phyloP scores from a whole-genome alignment of 1,140 invertebrate species.

The Lineus longissimus region DNA sequence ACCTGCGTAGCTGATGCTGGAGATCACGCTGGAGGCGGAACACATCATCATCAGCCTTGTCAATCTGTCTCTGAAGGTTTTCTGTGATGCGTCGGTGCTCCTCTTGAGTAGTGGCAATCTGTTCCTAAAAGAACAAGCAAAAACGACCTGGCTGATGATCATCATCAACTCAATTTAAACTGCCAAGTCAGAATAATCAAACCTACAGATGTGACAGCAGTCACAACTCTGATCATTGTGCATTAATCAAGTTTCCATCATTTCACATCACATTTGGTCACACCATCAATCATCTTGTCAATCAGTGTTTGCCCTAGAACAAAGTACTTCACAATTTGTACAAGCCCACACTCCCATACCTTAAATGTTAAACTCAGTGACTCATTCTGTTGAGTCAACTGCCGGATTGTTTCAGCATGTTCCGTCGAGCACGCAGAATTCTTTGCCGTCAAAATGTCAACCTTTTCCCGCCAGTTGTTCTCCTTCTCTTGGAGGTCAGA shows the following conservation, averaged over 20 bases:
- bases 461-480: constrained; percentile 30
- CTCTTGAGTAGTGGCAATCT: constrained; percentile 38
- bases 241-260: too few species aligned
- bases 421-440: constrained; percentile 27
- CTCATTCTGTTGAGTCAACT: constrained; percentile 43
- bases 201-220: neutral
- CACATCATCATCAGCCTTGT: constrained; percentile 40
- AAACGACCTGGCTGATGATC: neutral
- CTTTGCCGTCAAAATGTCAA: constrained; percentile 38
- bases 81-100: constrained; percentile 37
- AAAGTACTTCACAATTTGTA: too few species aligned
- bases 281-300: too few species aligned
- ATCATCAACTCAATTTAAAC: neutral
- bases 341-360: too few species aligned
- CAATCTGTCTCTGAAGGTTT: constrained; percentile 45
- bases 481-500: constrained; percentile 47
- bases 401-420: constrained; percentile 37
- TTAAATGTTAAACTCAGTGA: constrained; percentile 33
- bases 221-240: too few species aligned
- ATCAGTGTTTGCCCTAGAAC: too few species aligned
- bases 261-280: too few species aligned
- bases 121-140: constrained; percentile 34
- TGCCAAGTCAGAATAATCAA: neutral
- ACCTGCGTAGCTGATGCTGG: constrained; percentile 25
- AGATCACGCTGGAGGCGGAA: constrained; percentile 41